These are phyloP conservation scores for Nibea albiflora DNA, from an alignment of 2,113 vertebrate genomes.

Conservation along the genomic window DNA sequence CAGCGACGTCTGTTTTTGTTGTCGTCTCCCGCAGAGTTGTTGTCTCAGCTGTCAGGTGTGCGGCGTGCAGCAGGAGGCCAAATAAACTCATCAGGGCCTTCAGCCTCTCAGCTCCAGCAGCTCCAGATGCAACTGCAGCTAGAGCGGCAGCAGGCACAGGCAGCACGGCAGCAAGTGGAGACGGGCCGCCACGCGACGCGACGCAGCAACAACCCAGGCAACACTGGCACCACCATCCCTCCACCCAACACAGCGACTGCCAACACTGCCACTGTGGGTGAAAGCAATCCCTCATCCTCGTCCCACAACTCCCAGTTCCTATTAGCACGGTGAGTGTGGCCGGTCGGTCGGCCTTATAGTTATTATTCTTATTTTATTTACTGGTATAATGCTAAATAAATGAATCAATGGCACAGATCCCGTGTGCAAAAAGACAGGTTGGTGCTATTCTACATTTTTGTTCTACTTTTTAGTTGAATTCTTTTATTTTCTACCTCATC, in stretches of 20 bases:
- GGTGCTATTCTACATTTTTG: not conserved
- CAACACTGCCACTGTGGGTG: constrained; percentile 87
- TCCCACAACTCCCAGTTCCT: constrained; percentile 97
- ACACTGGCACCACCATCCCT: constrained; percentile 88
- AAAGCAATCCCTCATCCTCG: constrained; percentile 90
- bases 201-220: constrained; percentile 91
- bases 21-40: constrained; percentile 88
- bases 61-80: constrained; percentile 96
- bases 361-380: not conserved
- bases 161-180: constrained; percentile 96
- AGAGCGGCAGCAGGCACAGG: constrained; percentile 97
- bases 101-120: constrained; percentile 97
- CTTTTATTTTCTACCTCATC: too few relatives aligned
- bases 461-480: too few relatives aligned
- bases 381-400: not conserved
- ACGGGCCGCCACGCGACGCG: constrained; percentile 93
- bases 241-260: constrained; percentile 88
- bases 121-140: constrained; percentile 99
- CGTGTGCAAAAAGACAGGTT: not conserved
- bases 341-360: not conserved
- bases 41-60: constrained; percentile 98
- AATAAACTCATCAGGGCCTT: constrained; percentile 97
- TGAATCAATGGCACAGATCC: not conserved
- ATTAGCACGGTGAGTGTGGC: constrained; percentile 90
- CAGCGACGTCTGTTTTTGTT: constrained; percentile 23